Percentiles rank a stretch among this genome's conserved stretches.
These are phyloP conservation scores for Anthoscopus minutus DNA, from an alignment of 2,113 vertebrate genomes.

Conservation along the genomic window DNA sequence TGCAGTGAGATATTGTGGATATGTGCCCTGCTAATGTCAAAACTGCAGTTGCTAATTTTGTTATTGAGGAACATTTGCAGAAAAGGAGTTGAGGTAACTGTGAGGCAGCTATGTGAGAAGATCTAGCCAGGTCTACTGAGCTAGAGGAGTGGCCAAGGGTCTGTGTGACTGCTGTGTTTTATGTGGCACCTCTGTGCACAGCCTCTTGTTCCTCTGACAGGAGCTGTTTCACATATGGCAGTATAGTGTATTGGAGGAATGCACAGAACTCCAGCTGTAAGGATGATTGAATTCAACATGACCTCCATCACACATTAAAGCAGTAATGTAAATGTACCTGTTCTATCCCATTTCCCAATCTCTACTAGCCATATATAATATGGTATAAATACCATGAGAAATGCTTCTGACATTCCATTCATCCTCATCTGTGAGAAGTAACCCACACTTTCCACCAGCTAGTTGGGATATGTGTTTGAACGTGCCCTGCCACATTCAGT, in stretches of 20 bases:
- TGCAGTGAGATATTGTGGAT: neutral
- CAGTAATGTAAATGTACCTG: rapidly evolving
- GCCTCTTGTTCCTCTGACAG: neutral
- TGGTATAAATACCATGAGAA: neutral
- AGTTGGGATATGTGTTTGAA: neutral
- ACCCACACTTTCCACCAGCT: neutral
- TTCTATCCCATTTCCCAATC: neutral
- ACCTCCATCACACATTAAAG: neutral
- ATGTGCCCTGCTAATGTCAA: neutral
- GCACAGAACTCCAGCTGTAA: neutral
- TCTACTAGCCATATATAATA: neutral
- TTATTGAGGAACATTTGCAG: neutral
- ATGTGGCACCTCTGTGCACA: neutral
- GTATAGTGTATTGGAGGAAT: neutral
- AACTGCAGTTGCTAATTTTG: neutral
- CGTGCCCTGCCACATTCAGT: rapidly evolving
- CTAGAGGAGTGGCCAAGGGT: neutral
- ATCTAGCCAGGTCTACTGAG: neutral
- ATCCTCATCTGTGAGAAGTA: neutral
- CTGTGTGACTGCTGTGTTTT: neutral
- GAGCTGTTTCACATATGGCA: neutral
- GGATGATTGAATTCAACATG: neutral
- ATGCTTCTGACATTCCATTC: neutral
- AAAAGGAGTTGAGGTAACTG: neutral
- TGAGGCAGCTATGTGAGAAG: neutral